These are phyloP conservation scores for Pachycephala philippinensis DNA, from an alignment of 2,113 vertebrate species.

Conservation along the genomic window DNA sequence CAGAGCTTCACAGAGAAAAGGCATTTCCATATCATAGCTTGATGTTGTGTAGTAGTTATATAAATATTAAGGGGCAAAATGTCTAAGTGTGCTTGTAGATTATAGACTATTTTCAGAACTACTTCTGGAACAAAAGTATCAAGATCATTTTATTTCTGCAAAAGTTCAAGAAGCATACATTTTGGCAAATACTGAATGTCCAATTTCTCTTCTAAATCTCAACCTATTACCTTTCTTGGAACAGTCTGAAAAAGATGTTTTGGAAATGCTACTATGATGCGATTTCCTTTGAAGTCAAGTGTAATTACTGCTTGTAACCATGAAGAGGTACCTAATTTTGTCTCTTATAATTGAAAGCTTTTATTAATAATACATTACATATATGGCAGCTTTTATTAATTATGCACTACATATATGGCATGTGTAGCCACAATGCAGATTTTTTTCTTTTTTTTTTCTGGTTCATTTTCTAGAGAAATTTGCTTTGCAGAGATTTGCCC, in stretches of 20 bases:
- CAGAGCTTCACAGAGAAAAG: background rate
- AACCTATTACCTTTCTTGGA: background rate
- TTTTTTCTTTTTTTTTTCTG: background rate
- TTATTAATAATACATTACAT: background rate
- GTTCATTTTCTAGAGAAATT: background rate
- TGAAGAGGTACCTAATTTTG: background rate
- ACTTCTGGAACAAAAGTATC: background rate
- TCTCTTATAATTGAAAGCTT: background rate
- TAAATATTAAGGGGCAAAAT: background rate
- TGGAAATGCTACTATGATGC: background rate
- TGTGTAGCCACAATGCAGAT: background rate
- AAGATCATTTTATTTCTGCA: background rate
- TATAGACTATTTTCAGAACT: background rate
- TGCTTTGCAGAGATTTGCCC: background rate
- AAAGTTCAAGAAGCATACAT: background rate
- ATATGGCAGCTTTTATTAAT: background rate
- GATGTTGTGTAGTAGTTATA: background rate
- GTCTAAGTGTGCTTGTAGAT: background rate
- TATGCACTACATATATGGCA: background rate
- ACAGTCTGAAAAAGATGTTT: background rate
- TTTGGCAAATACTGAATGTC: background rate
- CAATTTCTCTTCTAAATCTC: background rate
- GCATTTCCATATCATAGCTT: background rate
- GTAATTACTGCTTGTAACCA: background rate
- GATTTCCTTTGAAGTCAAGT: background rate